Evolutionary conservation across 2,888 invertebrate species (phyloP).

Genomic region (Erynnis tages): DNA sequence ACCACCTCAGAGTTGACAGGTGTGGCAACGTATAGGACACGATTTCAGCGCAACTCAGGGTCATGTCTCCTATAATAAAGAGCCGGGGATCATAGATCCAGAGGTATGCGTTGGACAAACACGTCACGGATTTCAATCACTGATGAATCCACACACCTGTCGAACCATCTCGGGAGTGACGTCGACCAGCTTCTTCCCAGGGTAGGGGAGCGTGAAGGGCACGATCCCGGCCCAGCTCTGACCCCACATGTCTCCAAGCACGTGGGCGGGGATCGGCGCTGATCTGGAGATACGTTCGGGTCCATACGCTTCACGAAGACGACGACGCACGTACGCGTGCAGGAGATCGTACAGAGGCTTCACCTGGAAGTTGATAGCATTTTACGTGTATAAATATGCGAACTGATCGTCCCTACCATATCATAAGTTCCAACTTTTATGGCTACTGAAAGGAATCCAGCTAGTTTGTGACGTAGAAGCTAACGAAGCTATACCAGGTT

Average conservation of each 20-base stretch:
- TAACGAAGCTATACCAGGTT: too few relatives aligned
- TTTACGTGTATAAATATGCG: background rate
- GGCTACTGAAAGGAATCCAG: too few relatives aligned
- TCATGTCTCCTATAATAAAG: too few relatives aligned
- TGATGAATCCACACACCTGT: slow-evolving; percentile 83
- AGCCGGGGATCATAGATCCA: too few relatives aligned
- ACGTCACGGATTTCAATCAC: too few relatives aligned
- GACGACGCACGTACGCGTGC: slow-evolving; percentile 93
- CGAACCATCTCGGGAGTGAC: slow-evolving; percentile 91
- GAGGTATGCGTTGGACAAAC: too few relatives aligned
- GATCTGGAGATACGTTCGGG: slow-evolving; percentile 89
- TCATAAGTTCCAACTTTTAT: too few relatives aligned
- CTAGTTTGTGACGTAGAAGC: too few relatives aligned
- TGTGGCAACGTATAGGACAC: too few relatives aligned
- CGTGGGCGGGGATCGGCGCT: slow-evolving; percentile 92
- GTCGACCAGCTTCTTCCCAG: slow-evolving; percentile 90
- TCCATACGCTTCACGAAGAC: slow-evolving; percentile 91
- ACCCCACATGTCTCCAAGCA: slow-evolving; percentile 95
- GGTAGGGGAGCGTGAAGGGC: slow-evolving; percentile 91
- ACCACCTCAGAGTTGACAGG: too few relatives aligned
- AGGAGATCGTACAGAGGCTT: slow-evolving; percentile 92
- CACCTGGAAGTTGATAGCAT: slow-evolving; percentile 63
- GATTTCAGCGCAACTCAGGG: too few relatives aligned
- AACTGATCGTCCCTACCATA: too few relatives aligned
- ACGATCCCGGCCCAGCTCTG: slow-evolving; percentile 93